Evolutionary conservation across 2,797 vertebrate genomes (phyloP), one percentile per base, ranked within the genome.

Genomic region (Mastacembelus armatus): DNA sequence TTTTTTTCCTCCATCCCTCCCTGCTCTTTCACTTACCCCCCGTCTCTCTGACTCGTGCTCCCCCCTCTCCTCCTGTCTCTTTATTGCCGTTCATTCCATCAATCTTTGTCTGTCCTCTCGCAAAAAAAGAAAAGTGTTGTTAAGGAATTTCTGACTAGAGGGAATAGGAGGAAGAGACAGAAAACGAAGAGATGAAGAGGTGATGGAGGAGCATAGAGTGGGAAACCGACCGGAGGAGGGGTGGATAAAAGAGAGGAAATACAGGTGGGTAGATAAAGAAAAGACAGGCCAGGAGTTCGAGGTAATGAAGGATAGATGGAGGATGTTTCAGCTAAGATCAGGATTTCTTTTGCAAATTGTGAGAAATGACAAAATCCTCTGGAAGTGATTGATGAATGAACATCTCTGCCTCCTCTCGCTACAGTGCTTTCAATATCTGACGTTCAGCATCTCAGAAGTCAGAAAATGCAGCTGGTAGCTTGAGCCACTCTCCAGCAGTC

Each of bases 31-130:
- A 39, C 70, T 43, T 30, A 35, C 68, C 81, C 74, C 56, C 35
- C 59, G 74, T 39, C 44, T 10, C 40, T 54, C 32, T 51, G n/a
- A n/a, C n/a, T n/a, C n/a, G n/a, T n/a, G n/a, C n/a, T n/a, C n/a
- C n/a, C n/a, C n/a, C n/a, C 54, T 68, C 67, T 57, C 66, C 66
- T 77, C 65, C 67, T 81, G 83, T 86, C 85, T 83, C 85, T 88
- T 87, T 86, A 87, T 85, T 85, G 80, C 83, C 51, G 67, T 83
- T 85, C 84, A 79, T 76, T 85, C 72, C 77, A 89, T 90, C 87
- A 86, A 86, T 88, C 87, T 83, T 77, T 63, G 58, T 68, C 75
- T 65, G 51, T 80, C 29, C 45, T 51, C 66, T 10, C 9, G 1
- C 8, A 42, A 48, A 40, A 39, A 45, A 58, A 58, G 16, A 74